Conservation (phyloP, 2,888 invertebrate species). For the Harpalus rufipes region DNA sequence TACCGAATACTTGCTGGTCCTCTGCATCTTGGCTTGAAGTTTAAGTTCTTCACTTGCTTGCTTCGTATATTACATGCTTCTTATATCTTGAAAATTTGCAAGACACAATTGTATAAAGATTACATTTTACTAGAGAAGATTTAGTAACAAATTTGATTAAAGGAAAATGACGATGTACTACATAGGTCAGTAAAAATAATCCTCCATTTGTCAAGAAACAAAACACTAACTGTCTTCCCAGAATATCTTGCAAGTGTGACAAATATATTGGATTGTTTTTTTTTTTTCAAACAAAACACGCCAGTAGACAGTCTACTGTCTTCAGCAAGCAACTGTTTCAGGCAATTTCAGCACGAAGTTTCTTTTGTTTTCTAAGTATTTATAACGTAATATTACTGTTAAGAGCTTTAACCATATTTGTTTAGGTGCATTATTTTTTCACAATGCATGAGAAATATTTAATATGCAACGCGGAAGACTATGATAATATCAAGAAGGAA, state of each 20-base stretch:
- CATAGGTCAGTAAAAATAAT: constrained; percentile 39
- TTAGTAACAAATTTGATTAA: no score
- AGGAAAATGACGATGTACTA: not conserved
- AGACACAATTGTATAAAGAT: no score
- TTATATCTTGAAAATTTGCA: not conserved
- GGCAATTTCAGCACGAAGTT: not conserved
- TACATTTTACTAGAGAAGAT: no score
- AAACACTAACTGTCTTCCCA: constrained; percentile 30
- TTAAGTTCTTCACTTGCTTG: not conserved
- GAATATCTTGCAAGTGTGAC: constrained; percentile 18
- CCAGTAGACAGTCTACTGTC: not conserved
- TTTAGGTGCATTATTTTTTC: not conserved
- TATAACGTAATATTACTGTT: constrained; percentile 3
- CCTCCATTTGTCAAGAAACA: constrained; percentile 6
- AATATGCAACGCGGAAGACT: not conserved
- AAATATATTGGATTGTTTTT: not conserved
- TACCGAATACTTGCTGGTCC: constrained; percentile 3
- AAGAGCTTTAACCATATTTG: not conserved
- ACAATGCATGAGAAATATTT: constrained; percentile 2
- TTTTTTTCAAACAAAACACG: constrained; percentile 25
- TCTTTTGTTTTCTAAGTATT: not conserved
- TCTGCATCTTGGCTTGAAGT: not conserved
- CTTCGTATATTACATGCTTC: not conserved
- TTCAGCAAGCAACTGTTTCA: constrained; percentile 12
- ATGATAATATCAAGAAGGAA: not conserved